A percentile compares a stretch with the other conserved stretches of the same genome.
Evolutionary conservation across 2,888 invertebrate species (phyloP).

Genomic region (Zaprionus lineosus): DNA sequence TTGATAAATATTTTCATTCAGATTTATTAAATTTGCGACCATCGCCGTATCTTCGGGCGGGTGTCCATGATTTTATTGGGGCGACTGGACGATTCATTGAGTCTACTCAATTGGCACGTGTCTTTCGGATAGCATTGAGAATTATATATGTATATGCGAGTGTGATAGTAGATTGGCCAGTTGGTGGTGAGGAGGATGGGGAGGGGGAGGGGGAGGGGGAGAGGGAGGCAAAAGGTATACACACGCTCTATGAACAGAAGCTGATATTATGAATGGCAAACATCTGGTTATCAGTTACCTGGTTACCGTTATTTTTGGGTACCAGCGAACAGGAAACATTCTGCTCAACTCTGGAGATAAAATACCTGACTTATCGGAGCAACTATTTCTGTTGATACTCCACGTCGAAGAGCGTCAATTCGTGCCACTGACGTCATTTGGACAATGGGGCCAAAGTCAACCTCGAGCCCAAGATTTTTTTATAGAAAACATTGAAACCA

Average conservation of each 20-base stretch:
- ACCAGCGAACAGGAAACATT: slow-evolving; percentile 29
- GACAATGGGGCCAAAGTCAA: slow-evolving; percentile 47
- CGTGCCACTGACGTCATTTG: slow-evolving; percentile 49
- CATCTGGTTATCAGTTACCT: slow-evolving; percentile 54
- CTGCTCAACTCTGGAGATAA: slow-evolving; percentile 54
- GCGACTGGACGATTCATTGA: no score
- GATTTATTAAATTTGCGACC: no score
- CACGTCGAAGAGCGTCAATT: slow-evolving; percentile 4
- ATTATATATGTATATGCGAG: no score
- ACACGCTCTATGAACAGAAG: slow-evolving; percentile 37
- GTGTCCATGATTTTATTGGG: no score
- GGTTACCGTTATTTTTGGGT: slow-evolving; percentile 36
- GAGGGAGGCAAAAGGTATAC: no score
- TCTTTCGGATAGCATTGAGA: slow-evolving; percentile 31
- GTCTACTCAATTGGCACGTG: no score
- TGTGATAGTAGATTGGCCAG: no score
- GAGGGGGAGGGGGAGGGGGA: no score
- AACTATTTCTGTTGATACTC: slow-evolving; percentile 44
- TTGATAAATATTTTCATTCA: no score
- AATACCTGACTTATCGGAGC: slow-evolving; percentile 64
- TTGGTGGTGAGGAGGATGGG: no score
- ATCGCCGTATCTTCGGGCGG: no score
- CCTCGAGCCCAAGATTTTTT: slow-evolving; percentile 8
- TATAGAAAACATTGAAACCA: not conserved
- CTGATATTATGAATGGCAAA: slow-evolving; percentile 43